Evolutionary conservation across 1,140 invertebrate species (phyloP), one percentile per base, ranked within the genome.

Genomic region (Melitaea cinxia): DNA sequence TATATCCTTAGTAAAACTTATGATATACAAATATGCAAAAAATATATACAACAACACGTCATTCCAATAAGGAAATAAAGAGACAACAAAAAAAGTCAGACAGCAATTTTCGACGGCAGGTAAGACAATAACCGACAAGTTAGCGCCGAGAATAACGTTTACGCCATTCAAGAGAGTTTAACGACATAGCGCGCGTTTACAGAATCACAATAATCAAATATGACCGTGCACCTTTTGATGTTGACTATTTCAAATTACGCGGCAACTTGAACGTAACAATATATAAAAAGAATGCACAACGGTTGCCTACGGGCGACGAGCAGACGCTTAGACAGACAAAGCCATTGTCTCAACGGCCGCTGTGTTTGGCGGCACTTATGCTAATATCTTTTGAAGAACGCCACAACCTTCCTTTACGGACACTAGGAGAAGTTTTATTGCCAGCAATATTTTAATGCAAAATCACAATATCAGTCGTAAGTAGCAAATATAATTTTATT

Each of bases 381-480:
- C 82, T 84, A 88, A 90, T 89, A 85, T 83, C 83, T 86, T 84
- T 85, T 85, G 78, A 89, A 76, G 72, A 78, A 76, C 78, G 65
- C 68, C 68, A 77, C 71, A 73, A 62, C 68, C 78, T 81, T 75
- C 78, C 80, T 79, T 82, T 76, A 65, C 75, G 67, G 75, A 73
- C n/a, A n/a, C 55, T 68, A 70, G 70, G 73, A 75, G 77, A 74
- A 74, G 77, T 59, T 77, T 87, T 79, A 79, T 82, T 82, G 73
- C 77, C 68, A 75, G 77, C 71, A 68, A 76, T 81, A 76, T 78
- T 77, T 73, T 58, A 56, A 66, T 64, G 39, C 73, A 62, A 72
- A 62, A 77, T 63, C 72, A 77, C 70, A 55, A 56, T 52, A 47
- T 3, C 19, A 60, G 66, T 68, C 66, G 55, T 58, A 54, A 47